Percentiles rank a stretch among this genome's conserved stretches.
These are phyloP conservation scores for Gymnoscopelus braueri DNA, from an alignment of 2,797 vertebrate genomes.

Conservation along the genomic window DNA sequence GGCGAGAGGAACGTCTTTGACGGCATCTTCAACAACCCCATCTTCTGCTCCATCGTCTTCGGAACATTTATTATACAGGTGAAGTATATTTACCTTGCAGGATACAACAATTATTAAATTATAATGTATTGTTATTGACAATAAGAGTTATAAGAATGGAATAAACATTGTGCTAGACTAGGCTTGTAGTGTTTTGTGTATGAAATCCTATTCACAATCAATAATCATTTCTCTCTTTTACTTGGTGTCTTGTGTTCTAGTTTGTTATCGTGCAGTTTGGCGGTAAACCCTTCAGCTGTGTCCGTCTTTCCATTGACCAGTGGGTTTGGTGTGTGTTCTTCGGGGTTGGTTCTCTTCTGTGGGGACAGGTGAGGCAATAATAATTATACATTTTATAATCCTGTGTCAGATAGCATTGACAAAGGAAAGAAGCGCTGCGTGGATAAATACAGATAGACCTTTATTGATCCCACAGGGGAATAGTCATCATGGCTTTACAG, in stretches of 20 bases:
- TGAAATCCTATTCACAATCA: background rate
- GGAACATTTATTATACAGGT: conserved; percentile 94
- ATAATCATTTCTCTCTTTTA: background rate
- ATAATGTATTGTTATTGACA: too few species aligned
- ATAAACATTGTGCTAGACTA: background rate
- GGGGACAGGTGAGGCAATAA: conserved; percentile 89
- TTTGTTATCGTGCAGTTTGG: conserved; percentile 95
- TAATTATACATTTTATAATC: background rate
- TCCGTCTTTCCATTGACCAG: conserved; percentile 87
- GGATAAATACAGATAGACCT: too few species aligned
- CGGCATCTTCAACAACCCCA: conserved; percentile 92
- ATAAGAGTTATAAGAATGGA: too few species aligned
- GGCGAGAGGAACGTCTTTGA: conserved; percentile 97
- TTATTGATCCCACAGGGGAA: too few species aligned
- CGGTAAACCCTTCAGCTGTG: conserved; percentile 95
- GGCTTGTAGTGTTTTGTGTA: background rate
- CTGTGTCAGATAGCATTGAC: too few species aligned
- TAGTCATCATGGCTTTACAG: too few species aligned
- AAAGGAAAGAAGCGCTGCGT: too few species aligned
- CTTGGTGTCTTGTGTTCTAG: conserved; percentile 69
- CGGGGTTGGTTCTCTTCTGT: conserved; percentile 92
- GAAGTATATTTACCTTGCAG: conserved; percentile 21
- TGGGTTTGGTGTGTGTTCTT: conserved; percentile 98
- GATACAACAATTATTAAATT: too few species aligned
- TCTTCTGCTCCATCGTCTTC: conserved; percentile 93